Evolutionary conservation across 2,113 vertebrate species (phyloP).

Genomic region (Sphyrna mokarran): DNA sequence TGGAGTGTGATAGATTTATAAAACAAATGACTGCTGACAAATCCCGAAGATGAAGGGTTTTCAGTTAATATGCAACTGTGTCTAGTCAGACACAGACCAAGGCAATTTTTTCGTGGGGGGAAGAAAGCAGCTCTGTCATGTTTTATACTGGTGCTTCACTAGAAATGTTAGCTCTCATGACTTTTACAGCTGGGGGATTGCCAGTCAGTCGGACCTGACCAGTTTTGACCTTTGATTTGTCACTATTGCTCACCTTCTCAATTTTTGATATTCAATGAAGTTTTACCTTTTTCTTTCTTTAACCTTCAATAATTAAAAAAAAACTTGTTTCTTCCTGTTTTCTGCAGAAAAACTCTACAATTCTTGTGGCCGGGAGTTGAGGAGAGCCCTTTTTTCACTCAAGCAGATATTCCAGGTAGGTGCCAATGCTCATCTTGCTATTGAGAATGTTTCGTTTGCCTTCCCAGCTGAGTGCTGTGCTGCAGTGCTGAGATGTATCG

Average conservation of each 20-base stretch:
- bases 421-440: not conserved
- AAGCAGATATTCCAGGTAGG: conserved; percentile 98
- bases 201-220: not conserved
- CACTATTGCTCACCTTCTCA: not conserved
- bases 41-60: not conserved
- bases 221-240: not conserved
- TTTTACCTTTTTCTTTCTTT: conserved; percentile 41
- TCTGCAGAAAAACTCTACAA: conserved; percentile 89
- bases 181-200: not conserved
- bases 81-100: conserved; percentile 22
- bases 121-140: not conserved
- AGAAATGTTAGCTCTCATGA: not conserved
- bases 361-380: conserved; percentile 83
- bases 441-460: no score
- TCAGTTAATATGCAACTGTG: conserved; percentile 28
- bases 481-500: not conserved
- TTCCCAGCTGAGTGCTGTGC: no score
- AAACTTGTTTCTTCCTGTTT: conserved; percentile 44
- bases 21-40: conserved; percentile 28
- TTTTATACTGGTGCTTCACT: not conserved
- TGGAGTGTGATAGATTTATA: conserved; percentile 22
- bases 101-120: not conserved
- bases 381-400: conserved; percentile 91
- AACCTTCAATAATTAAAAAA: conserved; percentile 39
- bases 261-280: not conserved